These are phyloP conservation scores for Napeogenes inachia DNA, from an alignment of 2,888 invertebrate species.

Conservation along the genomic window DNA sequence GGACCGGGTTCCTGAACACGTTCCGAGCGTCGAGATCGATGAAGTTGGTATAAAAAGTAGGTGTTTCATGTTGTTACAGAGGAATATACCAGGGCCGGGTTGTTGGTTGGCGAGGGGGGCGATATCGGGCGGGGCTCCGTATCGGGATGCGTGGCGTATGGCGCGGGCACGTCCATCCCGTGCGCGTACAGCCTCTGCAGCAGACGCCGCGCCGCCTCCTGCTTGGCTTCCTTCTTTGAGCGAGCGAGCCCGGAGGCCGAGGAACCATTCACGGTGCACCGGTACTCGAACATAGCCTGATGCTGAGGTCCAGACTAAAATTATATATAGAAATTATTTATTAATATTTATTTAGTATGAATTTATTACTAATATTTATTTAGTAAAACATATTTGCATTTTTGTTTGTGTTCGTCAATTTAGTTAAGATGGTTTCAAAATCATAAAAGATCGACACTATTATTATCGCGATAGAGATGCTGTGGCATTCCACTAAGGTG, in stretches of 20 bases:
- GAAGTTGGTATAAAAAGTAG: too few species aligned
- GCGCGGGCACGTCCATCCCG: slow-evolving; percentile 50
- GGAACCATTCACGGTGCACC: slow-evolving; percentile 57
- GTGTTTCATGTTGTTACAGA: neutral
- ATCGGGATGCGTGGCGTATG: slow-evolving; percentile 34
- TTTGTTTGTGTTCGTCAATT: too few species aligned
- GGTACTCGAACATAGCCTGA: slow-evolving; percentile 62
- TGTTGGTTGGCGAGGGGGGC: slow-evolving; percentile 27
- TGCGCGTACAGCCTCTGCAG: slow-evolving; percentile 54
- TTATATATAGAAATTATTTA: too few species aligned
- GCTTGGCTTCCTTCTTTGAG: slow-evolving; percentile 78
- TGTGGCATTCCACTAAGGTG: too few species aligned
- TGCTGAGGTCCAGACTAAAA: slow-evolving; percentile 60
- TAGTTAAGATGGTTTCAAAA: too few species aligned
- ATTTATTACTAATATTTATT: too few species aligned
- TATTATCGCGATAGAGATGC: too few species aligned
- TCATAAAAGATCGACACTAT: too few species aligned
- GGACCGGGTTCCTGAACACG: slow-evolving; percentile 14
- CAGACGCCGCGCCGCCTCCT: slow-evolving; percentile 74
- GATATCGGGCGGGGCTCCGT: slow-evolving; percentile 12
- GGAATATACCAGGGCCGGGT: slow-evolving; percentile 25
- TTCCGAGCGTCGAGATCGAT: too few species aligned
- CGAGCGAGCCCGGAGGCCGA: slow-evolving; percentile 64
- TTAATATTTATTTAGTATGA: too few species aligned
- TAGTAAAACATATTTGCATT: too few species aligned